phyloP scores from a whole-genome alignment of 1,140 invertebrate species.

The Platyscapa corneri region DNA sequence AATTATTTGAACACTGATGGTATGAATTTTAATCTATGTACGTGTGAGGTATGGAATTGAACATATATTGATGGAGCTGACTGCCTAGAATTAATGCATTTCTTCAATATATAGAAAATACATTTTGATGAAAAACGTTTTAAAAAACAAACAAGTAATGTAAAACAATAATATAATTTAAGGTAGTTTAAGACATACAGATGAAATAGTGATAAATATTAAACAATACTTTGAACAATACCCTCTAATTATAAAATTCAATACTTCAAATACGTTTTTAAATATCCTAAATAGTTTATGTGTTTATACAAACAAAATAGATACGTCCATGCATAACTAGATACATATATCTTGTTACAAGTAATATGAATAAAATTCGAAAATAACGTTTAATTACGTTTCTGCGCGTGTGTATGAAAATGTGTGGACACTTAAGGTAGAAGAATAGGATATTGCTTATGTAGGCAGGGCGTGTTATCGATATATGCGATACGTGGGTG shows the following conservation, averaged over 20 bases:
- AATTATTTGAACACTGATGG: background rate
- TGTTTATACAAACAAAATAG: too few relatives aligned
- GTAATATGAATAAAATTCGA: too few relatives aligned
- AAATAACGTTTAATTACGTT: too few relatives aligned
- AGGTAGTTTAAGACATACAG: background rate
- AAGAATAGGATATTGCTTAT: background rate
- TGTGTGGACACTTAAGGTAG: background rate
- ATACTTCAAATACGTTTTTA: too few relatives aligned
- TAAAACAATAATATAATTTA: background rate
- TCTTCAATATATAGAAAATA: background rate
- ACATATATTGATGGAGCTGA: slow-evolving; percentile 22
- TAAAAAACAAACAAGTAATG: background rate
- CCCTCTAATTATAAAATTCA: too few relatives aligned
- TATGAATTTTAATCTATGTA: slow-evolving; percentile 29
- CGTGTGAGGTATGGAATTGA: background rate
- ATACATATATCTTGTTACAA: too few relatives aligned
- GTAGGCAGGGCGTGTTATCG: slow-evolving; percentile 29
- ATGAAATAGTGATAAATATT: background rate
- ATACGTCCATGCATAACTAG: too few relatives aligned
- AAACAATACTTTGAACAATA: too few relatives aligned
- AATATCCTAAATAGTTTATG: too few relatives aligned
- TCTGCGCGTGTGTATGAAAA: background rate
- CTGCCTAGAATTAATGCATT: slow-evolving; percentile 12
- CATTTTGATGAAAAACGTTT: background rate
- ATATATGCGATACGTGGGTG: background rate